Base-by-base conservation (phyloP, 1,140 invertebrate species). In the Nasonia giraulti region DNA sequence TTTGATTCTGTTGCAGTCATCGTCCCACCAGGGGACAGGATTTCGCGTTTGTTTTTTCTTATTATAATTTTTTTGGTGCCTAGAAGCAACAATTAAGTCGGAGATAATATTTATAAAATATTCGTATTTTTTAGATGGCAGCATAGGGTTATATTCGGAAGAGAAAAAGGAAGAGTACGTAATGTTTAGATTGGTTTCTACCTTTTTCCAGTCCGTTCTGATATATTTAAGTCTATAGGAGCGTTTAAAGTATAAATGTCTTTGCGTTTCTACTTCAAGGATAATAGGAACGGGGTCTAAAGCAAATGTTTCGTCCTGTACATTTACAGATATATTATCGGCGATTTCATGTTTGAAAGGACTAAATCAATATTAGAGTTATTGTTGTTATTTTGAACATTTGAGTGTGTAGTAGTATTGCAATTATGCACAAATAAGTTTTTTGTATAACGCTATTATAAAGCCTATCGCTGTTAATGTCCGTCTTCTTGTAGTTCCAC, bases 281-380 rank as follows among this genome's bases (percentile, higher is more conserved):
- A 85, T 79, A 50, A 91, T 90, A 17, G 89, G 90, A 33, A 87
- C 89, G 66, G 91, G 89, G 66, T 91, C 89, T 81, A 88, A 90
- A 31, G 87, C 87, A 87, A 89, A 88, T 55, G 87, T 77, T 75
- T 90, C 86, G 6, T 89, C 86, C 50, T 88, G 66, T 10, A 87
- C 86, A 44, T 88, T 80, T 89, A 88, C 90, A 80, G 87, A 85
- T 75, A 89, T 84, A 68, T 88, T 86, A 74, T 84, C 68, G 69
- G 73, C 69, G 75, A 89, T 78, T 85, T 83, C 83, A 87, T 75
- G 62, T 86, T 86, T 80, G 87, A 55, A n/a, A 87, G 37, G 2
- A 83, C 85, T 7, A 87, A 75, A 50, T 85, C 86, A 12, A 86
- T 76, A 47, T 76, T 76, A 50, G 75, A 44, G 5, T 27, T 23